These are phyloP conservation scores for Caenorhabditis sp. DNA, from an alignment of 2,888 invertebrate species.

Conservation along the genomic window DNA sequence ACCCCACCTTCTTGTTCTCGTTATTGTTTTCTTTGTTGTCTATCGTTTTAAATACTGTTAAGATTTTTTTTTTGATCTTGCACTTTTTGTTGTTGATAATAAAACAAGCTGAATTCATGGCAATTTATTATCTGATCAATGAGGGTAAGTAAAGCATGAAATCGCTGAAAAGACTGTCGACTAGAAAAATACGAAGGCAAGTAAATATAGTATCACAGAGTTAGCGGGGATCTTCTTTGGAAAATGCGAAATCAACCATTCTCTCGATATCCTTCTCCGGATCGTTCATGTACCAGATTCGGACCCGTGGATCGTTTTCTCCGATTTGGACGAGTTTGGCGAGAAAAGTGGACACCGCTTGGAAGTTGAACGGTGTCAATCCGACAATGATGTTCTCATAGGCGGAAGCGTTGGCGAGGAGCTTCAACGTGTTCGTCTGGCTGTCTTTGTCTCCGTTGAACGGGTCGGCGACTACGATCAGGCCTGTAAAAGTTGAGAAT, in stretches of 20 bases:
- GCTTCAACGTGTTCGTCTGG: conserved; percentile 27
- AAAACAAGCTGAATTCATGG: neutral
- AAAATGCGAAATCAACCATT: conserved; percentile 25
- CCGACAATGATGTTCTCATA: conserved; percentile 46
- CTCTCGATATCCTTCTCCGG: conserved; percentile 22
- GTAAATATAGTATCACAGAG: neutral
- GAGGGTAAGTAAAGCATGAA: too few species aligned
- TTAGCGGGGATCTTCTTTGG: neutral
- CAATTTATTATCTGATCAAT: too few species aligned
- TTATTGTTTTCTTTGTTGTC: conserved; percentile 21
- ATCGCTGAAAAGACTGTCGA: too few species aligned
- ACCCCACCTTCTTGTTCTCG: conserved; percentile 9
- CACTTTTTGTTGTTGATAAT: conserved; percentile 18
- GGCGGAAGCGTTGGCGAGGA: conserved; percentile 26
- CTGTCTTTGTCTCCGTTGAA: conserved; percentile 33
- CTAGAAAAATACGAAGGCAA: neutral
- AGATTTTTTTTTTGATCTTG: neutral
- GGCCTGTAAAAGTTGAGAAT: conserved; percentile 13
- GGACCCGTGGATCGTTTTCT: neutral
- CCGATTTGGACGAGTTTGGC: conserved; percentile 25
- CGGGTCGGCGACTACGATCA: conserved; percentile 31
- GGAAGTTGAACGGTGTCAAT: conserved; percentile 41
- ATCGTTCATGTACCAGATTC: conserved; percentile 36
- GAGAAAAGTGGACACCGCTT: conserved; percentile 30
- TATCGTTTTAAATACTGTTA: conserved; percentile 7